These are phyloP conservation scores for Rhabdophis nuchalis DNA, from an alignment of 2,797 vertebrate species.

Conservation along the genomic window DNA sequence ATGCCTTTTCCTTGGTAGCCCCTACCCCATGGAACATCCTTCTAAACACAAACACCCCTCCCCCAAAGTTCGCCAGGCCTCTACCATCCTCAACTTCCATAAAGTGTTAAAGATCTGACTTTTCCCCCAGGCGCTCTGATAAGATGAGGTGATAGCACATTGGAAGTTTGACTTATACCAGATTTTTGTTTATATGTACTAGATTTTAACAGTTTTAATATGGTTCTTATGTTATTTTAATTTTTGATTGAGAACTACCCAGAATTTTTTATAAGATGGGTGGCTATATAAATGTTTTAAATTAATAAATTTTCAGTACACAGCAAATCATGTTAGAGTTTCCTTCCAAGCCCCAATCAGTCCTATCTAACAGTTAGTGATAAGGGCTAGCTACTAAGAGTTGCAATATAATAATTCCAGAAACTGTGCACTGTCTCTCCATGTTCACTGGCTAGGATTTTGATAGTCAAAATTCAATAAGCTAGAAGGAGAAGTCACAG, in stretches of 20 bases:
- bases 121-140: not conserved
- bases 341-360: not conserved
- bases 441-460: not conserved
- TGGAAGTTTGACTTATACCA: not conserved
- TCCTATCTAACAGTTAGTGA: not conserved
- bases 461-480: not conserved
- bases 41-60: not conserved
- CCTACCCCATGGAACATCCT: not conserved
- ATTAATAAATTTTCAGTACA: not conserved
- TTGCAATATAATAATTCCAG: not conserved
- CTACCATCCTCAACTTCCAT: not conserved
- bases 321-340: not conserved
- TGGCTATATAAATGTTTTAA: not conserved
- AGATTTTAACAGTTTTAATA: not conserved
- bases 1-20: not conserved
- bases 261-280: not conserved
- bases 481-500: not conserved
- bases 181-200: not conserved
- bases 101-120: not conserved
- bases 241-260: not conserved
- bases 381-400: not conserved
- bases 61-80: not conserved
- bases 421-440: not conserved
- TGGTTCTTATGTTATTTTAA: not conserved
- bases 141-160: not conserved